Base-by-base conservation (phyloP, 37 sponge, comb jelly and placozoan genomes). In the Amphimedon queenslandica region DNA sequence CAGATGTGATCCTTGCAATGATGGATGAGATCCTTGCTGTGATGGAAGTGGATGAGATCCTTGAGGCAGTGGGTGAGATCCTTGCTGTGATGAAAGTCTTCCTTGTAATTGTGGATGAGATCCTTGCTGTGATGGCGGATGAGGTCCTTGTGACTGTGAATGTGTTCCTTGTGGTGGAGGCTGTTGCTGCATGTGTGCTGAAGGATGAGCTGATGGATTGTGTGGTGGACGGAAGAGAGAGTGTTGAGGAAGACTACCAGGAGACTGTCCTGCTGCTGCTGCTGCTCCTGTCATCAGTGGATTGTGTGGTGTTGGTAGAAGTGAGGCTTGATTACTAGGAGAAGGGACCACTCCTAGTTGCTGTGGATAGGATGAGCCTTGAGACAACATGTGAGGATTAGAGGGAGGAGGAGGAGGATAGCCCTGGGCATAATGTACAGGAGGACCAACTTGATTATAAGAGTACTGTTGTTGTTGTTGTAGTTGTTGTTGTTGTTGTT, bases 391-490 rank as follows among this genome's bases (percentile, higher is more conserved):
- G 13, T 47, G 51, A 8, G 8, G 51, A 47, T 18, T 18, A 18
- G 51, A 13, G 13, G 51, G 51, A 47, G 13, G 51, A 13, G 13
- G 13, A 18, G 8, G 51, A 18, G 8, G 51, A 47, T 13, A 8
- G 51, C 51, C 51, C 8, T 13, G 51, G 13, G 51, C 51, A 47
- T 18, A 47, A 13, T 8, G 51, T 47, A 13, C 13, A 47, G 51
- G 51, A 47, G 51, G 51, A 47, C 51, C 51, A 13, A 8, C 13
- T 47, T 8, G 51, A 8, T 18, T 13, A 8, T 39, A 18, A 4
- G 64, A 38, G 25, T 38, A 55, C 69, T 78, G 67, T 65, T 84
- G 77, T 51, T 75, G 70, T 5, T 42, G 57, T 40, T 32, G 42
- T 37, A 11, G 57, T 4, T 67, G 69, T 38, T 42, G 80, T n/a